phyloP scores from a whole-genome alignment of 2,113 vertebrate species.

The Formicarius rufipectus region DNA sequence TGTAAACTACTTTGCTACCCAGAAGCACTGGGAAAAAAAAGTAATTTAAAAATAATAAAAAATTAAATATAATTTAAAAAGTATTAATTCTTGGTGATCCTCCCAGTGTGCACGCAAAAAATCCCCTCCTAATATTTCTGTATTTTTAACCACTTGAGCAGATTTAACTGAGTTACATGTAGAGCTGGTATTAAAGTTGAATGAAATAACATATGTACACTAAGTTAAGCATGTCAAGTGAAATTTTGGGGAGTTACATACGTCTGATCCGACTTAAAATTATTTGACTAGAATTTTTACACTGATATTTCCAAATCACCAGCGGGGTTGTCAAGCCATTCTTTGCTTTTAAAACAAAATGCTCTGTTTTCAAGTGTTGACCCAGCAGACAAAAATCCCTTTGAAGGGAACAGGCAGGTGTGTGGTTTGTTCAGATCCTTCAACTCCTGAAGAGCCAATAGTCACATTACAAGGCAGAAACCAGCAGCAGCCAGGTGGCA shows the following conservation, averaged over 20 bases:
- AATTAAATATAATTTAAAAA: background rate
- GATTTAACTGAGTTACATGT: background rate
- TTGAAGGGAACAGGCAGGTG: background rate
- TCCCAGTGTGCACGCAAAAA: background rate
- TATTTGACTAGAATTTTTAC: background rate
- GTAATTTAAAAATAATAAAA: too few species aligned
- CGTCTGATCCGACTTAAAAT: background rate
- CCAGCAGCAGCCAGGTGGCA: background rate
- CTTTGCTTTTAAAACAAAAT: background rate
- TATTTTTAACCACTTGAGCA: background rate
- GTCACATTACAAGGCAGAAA: accelerated
- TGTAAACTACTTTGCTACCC: background rate
- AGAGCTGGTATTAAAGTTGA: background rate
- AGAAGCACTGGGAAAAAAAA: background rate
- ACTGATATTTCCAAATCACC: background rate
- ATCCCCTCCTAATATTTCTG: background rate
- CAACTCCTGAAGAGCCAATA: background rate
- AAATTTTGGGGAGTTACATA: background rate
- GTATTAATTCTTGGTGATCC: background rate
- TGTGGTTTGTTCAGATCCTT: background rate
- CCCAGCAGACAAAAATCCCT: background rate
- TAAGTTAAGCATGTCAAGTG: background rate
- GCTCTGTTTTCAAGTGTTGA: background rate
- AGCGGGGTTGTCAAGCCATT: background rate
- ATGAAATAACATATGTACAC: background rate